These are phyloP conservation scores for Carapus acus DNA, from an alignment of 2,797 vertebrate genomes.

Conservation along the genomic window DNA sequence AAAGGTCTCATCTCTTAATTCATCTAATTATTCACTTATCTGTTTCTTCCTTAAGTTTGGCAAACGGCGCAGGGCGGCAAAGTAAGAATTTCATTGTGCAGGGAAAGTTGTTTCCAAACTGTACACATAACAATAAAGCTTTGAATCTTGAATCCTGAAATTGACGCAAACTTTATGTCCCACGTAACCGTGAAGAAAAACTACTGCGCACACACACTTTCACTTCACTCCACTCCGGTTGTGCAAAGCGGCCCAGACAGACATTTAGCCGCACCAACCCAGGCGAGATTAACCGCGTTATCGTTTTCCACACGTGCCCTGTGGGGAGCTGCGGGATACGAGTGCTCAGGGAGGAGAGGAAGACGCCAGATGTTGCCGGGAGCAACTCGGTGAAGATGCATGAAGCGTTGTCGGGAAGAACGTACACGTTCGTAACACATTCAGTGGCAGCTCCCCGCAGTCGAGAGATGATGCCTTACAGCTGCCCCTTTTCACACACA, in stretches of 20 bases:
- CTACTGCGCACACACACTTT: background rate
- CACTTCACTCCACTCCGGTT: constrained; percentile 19
- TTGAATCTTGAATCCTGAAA: too few species aligned
- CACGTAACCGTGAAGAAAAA: background rate
- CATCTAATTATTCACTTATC: too few species aligned
- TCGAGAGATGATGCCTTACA: constrained; percentile 21
- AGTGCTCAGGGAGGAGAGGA: constrained; percentile 20
- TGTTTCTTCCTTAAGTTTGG: too few species aligned
- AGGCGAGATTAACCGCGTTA: constrained; percentile 31
- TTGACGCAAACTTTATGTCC: too few species aligned
- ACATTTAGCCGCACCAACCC: constrained; percentile 11
- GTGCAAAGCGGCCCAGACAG: too few species aligned
- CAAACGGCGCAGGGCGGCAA: too few species aligned
- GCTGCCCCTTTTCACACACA: too few species aligned
- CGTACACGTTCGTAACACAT: constrained; percentile 11
- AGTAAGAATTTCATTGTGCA: too few species aligned
- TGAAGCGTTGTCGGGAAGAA: constrained; percentile 15
- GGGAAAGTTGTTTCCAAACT: too few species aligned
- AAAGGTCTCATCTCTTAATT: too few species aligned
- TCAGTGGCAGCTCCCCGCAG: background rate
- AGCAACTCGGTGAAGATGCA: constrained; percentile 10
- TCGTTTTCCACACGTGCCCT: constrained; percentile 20
- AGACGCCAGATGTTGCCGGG: constrained; percentile 11
- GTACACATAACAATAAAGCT: too few species aligned
- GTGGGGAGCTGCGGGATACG: constrained; percentile 32